A percentile compares a stretch with the other conserved stretches of the same genome.
phyloP scores from a whole-genome alignment of 2,888 invertebrate genomes.

The Sacculina carcini region DNA sequence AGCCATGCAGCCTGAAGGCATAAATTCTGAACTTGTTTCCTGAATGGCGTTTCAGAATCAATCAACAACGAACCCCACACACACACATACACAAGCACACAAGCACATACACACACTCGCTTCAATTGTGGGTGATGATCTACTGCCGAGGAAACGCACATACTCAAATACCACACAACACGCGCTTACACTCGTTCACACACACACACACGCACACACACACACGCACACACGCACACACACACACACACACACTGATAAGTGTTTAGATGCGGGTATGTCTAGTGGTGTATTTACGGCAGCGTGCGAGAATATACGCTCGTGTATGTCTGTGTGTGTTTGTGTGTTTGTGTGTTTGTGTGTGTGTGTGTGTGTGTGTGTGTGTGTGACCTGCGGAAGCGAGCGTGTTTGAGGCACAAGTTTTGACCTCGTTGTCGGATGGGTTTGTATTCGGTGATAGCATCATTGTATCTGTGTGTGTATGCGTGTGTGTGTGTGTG shows the following conservation, averaged over 20 bases:
- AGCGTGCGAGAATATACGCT: too few species aligned
- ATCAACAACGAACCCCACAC: too few species aligned
- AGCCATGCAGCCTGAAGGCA: too few species aligned
- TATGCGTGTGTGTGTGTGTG: neutral
- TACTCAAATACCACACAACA: neutral
- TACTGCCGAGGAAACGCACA: neutral
- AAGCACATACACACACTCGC: neutral
- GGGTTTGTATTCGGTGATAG: neutral
- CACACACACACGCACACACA: neutral
- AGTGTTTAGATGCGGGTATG: neutral
- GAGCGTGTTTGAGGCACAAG: neutral
- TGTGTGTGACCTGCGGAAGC: neutral
- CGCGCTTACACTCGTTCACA: neutral
- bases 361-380: too few species aligned
- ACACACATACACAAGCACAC: neutral
- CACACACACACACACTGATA: neutral
- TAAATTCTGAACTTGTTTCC: too few species aligned
- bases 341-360: too few species aligned
- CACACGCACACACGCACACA: neutral
- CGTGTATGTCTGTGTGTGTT: too few species aligned
- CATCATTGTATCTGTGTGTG: neutral
- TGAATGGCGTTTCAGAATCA: too few species aligned
- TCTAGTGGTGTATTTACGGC: neutral
- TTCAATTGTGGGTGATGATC: too few species aligned
- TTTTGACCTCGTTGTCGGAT: neutral